Evolutionary conservation across 2,888 invertebrate genomes (phyloP).

Genomic region (Pasiphila rectangulata): DNA sequence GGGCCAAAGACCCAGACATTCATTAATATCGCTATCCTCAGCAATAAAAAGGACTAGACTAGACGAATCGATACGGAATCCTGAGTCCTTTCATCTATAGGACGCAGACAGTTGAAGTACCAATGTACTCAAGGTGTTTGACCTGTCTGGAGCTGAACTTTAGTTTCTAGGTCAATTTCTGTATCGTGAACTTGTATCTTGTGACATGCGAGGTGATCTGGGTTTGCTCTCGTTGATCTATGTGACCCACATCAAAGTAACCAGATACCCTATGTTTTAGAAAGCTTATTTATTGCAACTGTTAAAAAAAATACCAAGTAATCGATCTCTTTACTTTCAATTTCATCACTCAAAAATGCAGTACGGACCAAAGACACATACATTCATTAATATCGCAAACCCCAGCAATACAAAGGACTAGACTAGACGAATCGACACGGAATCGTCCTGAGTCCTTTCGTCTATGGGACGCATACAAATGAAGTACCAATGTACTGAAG

Average conservation of each 20-base stretch:
- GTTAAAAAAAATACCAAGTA: too few species aligned
- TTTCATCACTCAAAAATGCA: not conserved
- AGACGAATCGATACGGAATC: conserved; percentile 20
- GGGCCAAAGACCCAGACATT: conserved; percentile 18
- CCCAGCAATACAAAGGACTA: not conserved
- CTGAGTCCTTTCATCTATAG: conserved; percentile 15
- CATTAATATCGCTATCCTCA: not conserved
- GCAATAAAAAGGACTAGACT: not conserved
- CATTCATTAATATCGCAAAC: conserved; percentile 3
- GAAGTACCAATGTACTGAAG: conserved; percentile 7
- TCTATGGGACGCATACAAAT: conserved; percentile 15
- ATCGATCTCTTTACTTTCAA: not conserved
- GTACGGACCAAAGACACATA: conserved; percentile 17
- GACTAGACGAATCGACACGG: conserved; percentile 20
- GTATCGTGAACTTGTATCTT: not conserved
- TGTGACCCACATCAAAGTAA: too few species aligned
- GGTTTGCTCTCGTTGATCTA: too few species aligned
- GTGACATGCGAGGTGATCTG: not conserved
- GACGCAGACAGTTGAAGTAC: conserved; percentile 13
- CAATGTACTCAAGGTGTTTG: conserved; percentile 7
- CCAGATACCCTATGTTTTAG: too few species aligned
- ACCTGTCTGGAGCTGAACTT: conserved; percentile 7
- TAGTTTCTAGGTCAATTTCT: not conserved
- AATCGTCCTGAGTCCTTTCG: conserved; percentile 11
- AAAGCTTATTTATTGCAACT: too few species aligned